Base-by-base conservation (phyloP, 2,888 invertebrate species). In the Oithona nana region DNA sequence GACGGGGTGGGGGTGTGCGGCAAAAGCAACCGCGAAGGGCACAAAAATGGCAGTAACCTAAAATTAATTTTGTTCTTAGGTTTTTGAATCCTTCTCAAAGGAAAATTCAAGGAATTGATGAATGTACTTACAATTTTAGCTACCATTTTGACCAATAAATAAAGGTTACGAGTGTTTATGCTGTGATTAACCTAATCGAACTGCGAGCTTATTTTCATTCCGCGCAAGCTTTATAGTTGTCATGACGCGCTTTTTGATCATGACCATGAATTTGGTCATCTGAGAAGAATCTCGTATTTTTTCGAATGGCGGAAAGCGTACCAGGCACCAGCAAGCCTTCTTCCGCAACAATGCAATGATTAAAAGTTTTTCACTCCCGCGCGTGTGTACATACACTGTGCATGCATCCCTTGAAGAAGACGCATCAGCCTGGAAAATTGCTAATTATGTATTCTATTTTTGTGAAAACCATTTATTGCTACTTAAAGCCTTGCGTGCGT, bases 1-100 rank as follows among this genome's bases (percentile, higher is more conserved):
- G 57, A 63, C 61, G 48, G 59, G 13, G n/a, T 57, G 61, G 20
- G 58, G 61, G 13, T 59, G 64, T 49, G 63, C 55, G 49, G 50
- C 57, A 28, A 31, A 50, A n/a, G 28, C 57, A 28, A 54, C 52
- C 56, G 61, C 58, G 49, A 50, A 64, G 55, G 64, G 62, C 52
- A 61, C 54, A 61, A 61, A 24, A 28, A 64, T 55, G 54, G 61
- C 29, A 48, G 28, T 29, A 31, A 51, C 51, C 57, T 49, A 28
- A 31, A 54, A 54, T 24, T 16, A 54, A 26, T 51, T 24, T 2
- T 20, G 1, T 11, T 54, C 26, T 16, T 3, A n/a, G n/a, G n/a
- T n/a, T n/a, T n/a, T n/a, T n/a, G n/a, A n/a, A n/a, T n/a, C n/a
- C n/a, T n/a, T n/a, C n/a, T n/a, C n/a, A n/a, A 39, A 39, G 39